These are phyloP conservation scores for Drosophila prosaltans DNA, from an alignment of 1,140 invertebrate species.

Conservation along the genomic window DNA sequence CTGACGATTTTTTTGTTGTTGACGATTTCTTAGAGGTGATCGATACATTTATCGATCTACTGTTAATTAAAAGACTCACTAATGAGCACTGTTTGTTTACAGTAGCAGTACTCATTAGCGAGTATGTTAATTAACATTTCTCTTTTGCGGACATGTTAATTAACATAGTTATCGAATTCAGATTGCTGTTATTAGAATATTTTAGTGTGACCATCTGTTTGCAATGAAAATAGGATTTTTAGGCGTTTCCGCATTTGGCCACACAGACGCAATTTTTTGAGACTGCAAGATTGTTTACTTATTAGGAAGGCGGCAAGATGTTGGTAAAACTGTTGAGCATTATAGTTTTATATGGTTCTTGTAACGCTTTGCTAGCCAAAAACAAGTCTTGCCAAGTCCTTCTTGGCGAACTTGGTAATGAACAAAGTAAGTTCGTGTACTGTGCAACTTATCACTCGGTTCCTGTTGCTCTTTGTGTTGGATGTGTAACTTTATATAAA, in stretches of 20 bases:
- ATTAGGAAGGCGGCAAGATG: background rate
- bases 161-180: too few relatives aligned
- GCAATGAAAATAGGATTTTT: too few relatives aligned
- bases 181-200: too few relatives aligned
- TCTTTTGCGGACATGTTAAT: too few relatives aligned
- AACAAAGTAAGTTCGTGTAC: conserved; percentile 55
- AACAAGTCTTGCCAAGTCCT: background rate
- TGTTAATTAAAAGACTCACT: too few relatives aligned
- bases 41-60: too few relatives aligned
- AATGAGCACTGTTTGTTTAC: too few relatives aligned
- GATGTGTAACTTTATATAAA: conserved; percentile 20
- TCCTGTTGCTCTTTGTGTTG: conserved; percentile 55
- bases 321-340: background rate
- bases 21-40: too few relatives aligned
- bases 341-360: conserved; percentile 7
- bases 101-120: too few relatives aligned
- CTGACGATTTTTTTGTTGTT: conserved; percentile 14
- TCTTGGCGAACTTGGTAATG: conserved; percentile 43
- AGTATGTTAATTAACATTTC: too few relatives aligned
- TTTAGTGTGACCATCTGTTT: too few relatives aligned
- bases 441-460: conserved; percentile 64
- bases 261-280: background rate
- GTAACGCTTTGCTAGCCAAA: background rate
- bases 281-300: conserved; percentile 13
- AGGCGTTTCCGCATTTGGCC: background rate